A percentile compares a stretch with the other conserved stretches of the same genome.
Evolutionary conservation across 2,888 invertebrate species (phyloP).

Genomic region (Ormyrus nitidulus): DNA sequence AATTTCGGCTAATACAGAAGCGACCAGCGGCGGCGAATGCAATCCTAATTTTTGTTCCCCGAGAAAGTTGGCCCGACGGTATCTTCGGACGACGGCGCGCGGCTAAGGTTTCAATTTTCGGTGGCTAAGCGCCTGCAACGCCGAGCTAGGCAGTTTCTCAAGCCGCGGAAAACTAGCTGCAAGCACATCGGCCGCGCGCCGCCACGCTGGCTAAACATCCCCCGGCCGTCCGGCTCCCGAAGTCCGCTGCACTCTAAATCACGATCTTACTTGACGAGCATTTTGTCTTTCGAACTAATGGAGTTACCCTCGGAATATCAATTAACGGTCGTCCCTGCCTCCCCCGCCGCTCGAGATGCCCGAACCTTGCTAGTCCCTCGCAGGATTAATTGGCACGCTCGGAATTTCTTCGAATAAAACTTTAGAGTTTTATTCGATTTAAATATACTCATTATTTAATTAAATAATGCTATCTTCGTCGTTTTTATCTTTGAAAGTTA

Average conservation of each 20-base stretch:
- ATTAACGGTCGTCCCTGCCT: conserved; percentile 15
- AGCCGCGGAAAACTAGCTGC: conserved; percentile 51
- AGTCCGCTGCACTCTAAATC: conserved; percentile 31
- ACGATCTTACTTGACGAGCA: conserved; percentile 53
- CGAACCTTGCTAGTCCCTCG: background rate
- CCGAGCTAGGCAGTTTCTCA: conserved; percentile 59
- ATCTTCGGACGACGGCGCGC: conserved; percentile 20
- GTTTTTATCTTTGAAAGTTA: no score
- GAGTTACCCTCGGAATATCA: conserved; percentile 43
- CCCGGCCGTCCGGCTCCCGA: background rate
- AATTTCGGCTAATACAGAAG: background rate
- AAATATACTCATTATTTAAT: no score
- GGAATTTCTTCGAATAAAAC: no score
- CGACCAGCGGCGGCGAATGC: background rate
- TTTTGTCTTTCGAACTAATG: conserved; percentile 51
- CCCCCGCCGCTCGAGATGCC: no score
- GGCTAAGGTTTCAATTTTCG: conserved; percentile 58
- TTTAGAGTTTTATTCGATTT: no score
- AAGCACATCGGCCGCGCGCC: background rate
- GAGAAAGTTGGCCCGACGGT: conserved; percentile 3
- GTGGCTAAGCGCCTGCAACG: conserved; percentile 46
- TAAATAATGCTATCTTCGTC: no score
- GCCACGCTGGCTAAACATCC: conserved; percentile 43
- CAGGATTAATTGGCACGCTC: background rate
- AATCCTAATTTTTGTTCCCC: conserved; percentile 45